These are phyloP conservation scores for Drosophila nigricruria DNA, from an alignment of 2,888 invertebrate genomes.

Conservation along the genomic window DNA sequence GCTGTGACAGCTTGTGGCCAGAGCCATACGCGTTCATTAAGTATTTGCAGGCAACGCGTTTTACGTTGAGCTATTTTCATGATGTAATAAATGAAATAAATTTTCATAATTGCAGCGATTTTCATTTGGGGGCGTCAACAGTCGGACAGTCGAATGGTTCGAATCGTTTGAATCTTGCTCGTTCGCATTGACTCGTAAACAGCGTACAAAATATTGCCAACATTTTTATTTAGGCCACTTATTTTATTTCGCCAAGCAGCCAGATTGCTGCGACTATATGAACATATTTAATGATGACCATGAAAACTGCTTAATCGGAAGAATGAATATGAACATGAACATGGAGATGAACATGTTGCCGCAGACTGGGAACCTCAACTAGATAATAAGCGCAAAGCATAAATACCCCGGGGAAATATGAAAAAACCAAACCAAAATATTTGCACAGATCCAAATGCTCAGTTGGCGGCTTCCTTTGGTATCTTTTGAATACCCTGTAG, in stretches of 20 bases:
- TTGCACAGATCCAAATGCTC: constrained; percentile 68
- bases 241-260: constrained; percentile 55
- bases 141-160: constrained; percentile 18
- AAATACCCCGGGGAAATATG: constrained; percentile 60
- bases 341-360: constrained; percentile 55
- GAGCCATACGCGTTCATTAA: constrained; percentile 20
- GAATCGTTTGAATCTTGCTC: constrained; percentile 13
- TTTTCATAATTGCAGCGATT: constrained; percentile 81
- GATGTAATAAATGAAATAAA: constrained; percentile 83
- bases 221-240: constrained; percentile 70
- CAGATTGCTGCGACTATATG: constrained; percentile 55
- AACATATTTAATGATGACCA: constrained; percentile 75
- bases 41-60: constrained; percentile 28
- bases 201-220: constrained; percentile 50
- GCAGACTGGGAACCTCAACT: constrained; percentile 33
- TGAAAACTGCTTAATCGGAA: constrained; percentile 81
- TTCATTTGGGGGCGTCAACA: constrained; percentile 32
- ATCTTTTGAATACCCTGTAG: constrained; percentile 4
- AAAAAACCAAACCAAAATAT: constrained; percentile 55
- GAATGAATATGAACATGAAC: constrained; percentile 77
- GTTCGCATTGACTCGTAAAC: constrained; percentile 56
- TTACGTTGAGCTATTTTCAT: constrained; percentile 67
- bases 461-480: constrained; percentile 28
- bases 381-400: constrained; percentile 67
- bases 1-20: constrained; percentile 75